Evolutionary conservation across 2,888 invertebrate genomes (phyloP).

Genomic region (Marasmarcha lunaedactyla): DNA sequence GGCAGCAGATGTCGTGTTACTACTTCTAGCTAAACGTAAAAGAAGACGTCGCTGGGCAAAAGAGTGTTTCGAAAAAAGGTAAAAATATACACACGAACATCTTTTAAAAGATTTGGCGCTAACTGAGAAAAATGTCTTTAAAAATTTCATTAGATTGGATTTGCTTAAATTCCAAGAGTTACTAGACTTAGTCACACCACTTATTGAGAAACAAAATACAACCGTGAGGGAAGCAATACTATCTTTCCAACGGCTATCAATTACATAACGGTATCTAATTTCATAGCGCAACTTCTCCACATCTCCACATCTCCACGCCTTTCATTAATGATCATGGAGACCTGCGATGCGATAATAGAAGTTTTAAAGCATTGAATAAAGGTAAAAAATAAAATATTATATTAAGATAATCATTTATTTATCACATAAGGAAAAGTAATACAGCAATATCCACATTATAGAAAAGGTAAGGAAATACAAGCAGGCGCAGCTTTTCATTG

Average conservation of each 20-base stretch:
- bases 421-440: too few relatives aligned
- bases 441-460: conserved; percentile 1
- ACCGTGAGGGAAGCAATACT: conserved; percentile 14
- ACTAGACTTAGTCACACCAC: conserved; percentile 9
- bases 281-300: conserved; percentile 14
- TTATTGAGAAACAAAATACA: conserved; percentile 7
- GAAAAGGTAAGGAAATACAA: too few relatives aligned
- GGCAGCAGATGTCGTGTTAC: too few relatives aligned
- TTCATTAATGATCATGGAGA: too few relatives aligned
- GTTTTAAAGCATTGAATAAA: too few relatives aligned
- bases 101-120: conserved; percentile 12
- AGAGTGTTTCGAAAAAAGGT: conserved; percentile 9
- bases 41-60: conserved; percentile 1
- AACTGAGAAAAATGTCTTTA: conserved; percentile 10
- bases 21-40: background rate
- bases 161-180: conserved; percentile 7
- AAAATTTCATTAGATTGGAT: conserved; percentile 7
- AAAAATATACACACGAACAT: conserved; percentile 10
- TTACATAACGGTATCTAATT: conserved; percentile 14
- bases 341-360: too few relatives aligned
- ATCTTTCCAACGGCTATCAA: conserved; percentile 14
- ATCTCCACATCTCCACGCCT: too few relatives aligned
- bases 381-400: too few relatives aligned
- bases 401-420: too few relatives aligned
- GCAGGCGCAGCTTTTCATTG: conserved; percentile 10